These are phyloP conservation scores for Zootermopsis nevadensis DNA, from an alignment of 2,888 invertebrate species.

Conservation along the genomic window DNA sequence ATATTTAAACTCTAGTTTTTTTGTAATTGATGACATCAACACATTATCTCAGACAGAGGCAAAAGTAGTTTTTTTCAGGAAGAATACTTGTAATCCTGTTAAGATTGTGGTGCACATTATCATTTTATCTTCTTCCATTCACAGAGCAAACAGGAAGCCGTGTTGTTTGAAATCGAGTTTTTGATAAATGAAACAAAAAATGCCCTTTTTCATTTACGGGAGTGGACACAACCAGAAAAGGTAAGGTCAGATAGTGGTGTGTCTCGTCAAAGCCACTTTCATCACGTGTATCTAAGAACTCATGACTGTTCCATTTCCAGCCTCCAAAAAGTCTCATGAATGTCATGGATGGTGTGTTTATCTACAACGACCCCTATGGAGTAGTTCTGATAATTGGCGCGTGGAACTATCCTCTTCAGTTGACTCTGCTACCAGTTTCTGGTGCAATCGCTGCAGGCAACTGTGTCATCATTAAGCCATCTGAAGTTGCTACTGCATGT, in stretches of 20 bases:
- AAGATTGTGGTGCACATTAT: too few species aligned
- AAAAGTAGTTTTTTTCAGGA: too few species aligned
- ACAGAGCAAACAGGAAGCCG: constrained; percentile 80
- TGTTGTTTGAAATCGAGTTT: constrained; percentile 81
- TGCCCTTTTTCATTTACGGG: constrained; percentile 75
- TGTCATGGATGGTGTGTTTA: constrained; percentile 77
- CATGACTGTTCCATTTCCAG: constrained; percentile 59
- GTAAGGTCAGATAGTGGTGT: constrained; percentile 61
- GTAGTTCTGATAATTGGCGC: constrained; percentile 90
- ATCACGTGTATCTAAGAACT: too few species aligned
- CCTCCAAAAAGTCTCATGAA: constrained; percentile 78
- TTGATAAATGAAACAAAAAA: constrained; percentile 80
- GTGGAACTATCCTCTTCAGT: constrained; percentile 96
- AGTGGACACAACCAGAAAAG: constrained; percentile 82
- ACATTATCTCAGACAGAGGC: too few species aligned
- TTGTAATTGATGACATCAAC: too few species aligned
- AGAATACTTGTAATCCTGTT: too few species aligned
- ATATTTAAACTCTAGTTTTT: too few species aligned
- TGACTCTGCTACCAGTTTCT: constrained; percentile 80
- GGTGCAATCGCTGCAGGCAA: constrained; percentile 96
- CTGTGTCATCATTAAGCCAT: constrained; percentile 91
- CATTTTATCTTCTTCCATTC: background rate
- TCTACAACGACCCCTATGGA: constrained; percentile 90
- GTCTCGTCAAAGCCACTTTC: too few species aligned
- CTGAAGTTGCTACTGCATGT: constrained; percentile 83